Percentiles rank a stretch among this genome's conserved stretches.
phyloP scores from a whole-genome alignment of 2,113 vertebrate species.

The Lamprotornis superbus region DNA sequence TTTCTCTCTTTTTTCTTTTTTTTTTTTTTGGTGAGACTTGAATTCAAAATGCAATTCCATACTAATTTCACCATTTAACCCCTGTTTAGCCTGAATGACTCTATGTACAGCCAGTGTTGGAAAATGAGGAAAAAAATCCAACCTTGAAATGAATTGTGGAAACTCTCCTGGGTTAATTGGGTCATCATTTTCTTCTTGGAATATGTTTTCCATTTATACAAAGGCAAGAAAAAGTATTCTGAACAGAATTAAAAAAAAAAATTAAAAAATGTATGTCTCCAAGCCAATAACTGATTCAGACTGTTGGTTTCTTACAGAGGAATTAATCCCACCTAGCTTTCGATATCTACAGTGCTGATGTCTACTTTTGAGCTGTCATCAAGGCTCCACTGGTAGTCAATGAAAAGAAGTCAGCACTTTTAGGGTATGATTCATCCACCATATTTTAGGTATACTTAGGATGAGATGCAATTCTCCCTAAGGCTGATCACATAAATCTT shows the following conservation, averaged over 20 bases:
- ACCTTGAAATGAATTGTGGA: background rate
- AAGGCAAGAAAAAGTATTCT: background rate
- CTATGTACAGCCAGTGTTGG: background rate
- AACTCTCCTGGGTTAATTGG: background rate
- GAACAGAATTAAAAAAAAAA: background rate
- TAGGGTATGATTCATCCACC: background rate
- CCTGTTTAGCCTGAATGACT: background rate
- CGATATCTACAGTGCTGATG: background rate
- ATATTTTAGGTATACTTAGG: background rate
- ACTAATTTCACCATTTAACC: background rate
- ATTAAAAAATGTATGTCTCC: background rate
- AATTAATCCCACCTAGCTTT: background rate
- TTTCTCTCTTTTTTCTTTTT: background rate
- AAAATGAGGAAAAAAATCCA: background rate
- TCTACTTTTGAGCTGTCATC: background rate
- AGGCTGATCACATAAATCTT: background rate
- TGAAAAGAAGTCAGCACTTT: constrained; percentile 22
- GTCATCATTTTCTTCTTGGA: background rate
- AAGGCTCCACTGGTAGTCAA: background rate
- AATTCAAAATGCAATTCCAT: background rate
- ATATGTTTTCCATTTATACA: background rate
- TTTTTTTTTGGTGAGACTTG: background rate
- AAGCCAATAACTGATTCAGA: background rate
- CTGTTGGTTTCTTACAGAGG: background rate
- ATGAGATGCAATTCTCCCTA: background rate